Evolutionary conservation across 2,113 vertebrate species (phyloP).

Genomic region (Mastomys coucha): DNA sequence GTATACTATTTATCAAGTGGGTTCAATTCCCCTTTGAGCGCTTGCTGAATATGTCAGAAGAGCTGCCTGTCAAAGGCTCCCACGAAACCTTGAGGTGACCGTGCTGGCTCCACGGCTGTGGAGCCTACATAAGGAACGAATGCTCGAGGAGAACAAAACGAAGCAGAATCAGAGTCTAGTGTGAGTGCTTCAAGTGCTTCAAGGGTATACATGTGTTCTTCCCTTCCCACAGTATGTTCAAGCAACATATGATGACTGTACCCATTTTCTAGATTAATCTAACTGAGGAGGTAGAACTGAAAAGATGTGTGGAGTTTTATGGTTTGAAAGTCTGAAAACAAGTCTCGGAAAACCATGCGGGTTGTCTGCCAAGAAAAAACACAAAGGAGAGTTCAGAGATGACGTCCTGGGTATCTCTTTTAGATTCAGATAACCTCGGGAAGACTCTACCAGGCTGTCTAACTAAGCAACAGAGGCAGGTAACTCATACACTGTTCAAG

Average conservation of each 20-base stretch:
- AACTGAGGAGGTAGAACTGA: constrained; percentile 79
- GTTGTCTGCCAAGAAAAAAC: constrained; percentile 74
- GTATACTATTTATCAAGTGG: constrained; percentile 83
- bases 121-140: constrained; percentile 66
- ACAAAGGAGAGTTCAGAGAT: constrained; percentile 71
- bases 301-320: constrained; percentile 78
- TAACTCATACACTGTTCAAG: constrained; percentile 77
- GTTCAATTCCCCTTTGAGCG: constrained; percentile 67
- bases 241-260: constrained; percentile 41
- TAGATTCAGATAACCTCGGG: constrained; percentile 79
- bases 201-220: not conserved
- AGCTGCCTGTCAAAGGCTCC: not conserved
- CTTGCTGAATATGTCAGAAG: not conserved
- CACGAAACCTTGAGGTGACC: constrained; percentile 58
- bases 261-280: constrained; percentile 68
- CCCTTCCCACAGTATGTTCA: constrained; percentile 62
- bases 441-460: constrained; percentile 70
- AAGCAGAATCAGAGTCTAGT: constrained; percentile 65
- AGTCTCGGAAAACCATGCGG: constrained; percentile 83
- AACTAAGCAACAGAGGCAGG: constrained; percentile 72
- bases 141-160: constrained; percentile 37
- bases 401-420: constrained; percentile 74
- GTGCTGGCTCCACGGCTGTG: constrained; percentile 63
- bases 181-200: constrained; percentile 18
- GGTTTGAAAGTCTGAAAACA: constrained; percentile 82